Percentiles rank a stretch among this genome's conserved stretches.
Conservation (phyloP, 1,140 invertebrate species). For the Drepana arcuata region DNA sequence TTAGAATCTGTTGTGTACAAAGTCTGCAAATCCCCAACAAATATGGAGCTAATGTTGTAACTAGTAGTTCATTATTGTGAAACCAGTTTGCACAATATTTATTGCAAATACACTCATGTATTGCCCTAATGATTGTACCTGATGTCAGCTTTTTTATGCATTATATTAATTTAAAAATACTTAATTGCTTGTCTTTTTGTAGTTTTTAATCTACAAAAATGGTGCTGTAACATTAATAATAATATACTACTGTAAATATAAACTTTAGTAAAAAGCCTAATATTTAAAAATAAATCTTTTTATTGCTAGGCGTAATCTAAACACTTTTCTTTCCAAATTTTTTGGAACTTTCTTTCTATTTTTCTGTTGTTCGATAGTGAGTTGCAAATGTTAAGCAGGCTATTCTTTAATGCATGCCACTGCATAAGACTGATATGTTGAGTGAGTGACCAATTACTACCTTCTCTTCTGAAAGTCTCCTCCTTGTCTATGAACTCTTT, state of each 20-base stretch:
- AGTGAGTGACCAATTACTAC: conserved; percentile 36
- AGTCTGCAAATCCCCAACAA: too few relatives aligned
- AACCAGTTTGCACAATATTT: too few relatives aligned
- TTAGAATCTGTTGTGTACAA: too few relatives aligned
- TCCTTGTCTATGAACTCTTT: conserved; percentile 49
- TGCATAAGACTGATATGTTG: conserved; percentile 64
- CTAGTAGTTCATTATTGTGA: too few relatives aligned
- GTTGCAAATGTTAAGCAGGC: conserved; percentile 26
- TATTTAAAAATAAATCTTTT: conserved; percentile 17
- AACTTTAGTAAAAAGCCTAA: conserved; percentile 32
- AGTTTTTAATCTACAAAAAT: conserved; percentile 29
- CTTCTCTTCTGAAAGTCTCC: conserved; percentile 45
- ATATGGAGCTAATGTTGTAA: too few relatives aligned
- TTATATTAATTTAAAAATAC: conserved; percentile 17
- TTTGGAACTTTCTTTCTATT: conserved; percentile 42
- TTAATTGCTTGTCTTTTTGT: conserved; percentile 18
- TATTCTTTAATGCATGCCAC: conserved; percentile 49
- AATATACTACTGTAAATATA: conserved; percentile 28
- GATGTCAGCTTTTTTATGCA: conserved; percentile 26
- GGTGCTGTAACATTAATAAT: conserved; percentile 46
- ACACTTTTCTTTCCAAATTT: conserved; percentile 60
- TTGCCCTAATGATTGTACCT: conserved; percentile 26
- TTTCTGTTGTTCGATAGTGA: conserved; percentile 29
- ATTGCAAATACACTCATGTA: conserved; percentile 20
- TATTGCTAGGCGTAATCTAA: conserved; percentile 35